Conservation (phyloP, 2,888 invertebrate species). For the Omphaloscelis lunosa region DNA sequence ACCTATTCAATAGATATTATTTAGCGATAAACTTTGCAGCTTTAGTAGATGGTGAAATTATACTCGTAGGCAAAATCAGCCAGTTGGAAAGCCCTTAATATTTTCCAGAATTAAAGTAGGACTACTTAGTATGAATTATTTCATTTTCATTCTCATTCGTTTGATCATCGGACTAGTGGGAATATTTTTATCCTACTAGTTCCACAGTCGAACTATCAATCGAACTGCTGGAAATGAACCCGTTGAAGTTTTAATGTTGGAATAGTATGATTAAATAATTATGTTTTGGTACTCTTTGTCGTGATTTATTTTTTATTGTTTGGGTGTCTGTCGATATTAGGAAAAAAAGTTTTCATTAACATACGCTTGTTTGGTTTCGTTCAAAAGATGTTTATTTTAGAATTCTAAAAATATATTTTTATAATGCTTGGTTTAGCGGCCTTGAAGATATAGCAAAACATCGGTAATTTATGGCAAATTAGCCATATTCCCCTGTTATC, state of each 20-base stretch:
- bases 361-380: background rate
- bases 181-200: background rate
- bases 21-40: background rate
- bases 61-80: background rate
- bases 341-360: background rate
- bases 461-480: too few species aligned
- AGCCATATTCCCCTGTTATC: background rate
- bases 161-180: background rate
- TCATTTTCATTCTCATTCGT: background rate
- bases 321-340: too few species aligned
- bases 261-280: too few species aligned
- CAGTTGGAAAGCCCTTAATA: background rate
- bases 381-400: background rate
- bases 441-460: too few species aligned
- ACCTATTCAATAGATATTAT: background rate
- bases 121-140: background rate
- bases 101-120: background rate
- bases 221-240: background rate
- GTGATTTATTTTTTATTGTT: background rate
- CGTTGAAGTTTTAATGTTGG: too few species aligned
- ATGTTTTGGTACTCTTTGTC: background rate
- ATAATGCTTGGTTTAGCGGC: background rate
- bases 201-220: background rate
- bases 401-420: background rate
- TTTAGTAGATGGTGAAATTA: background rate